phyloP scores from a whole-genome alignment of 2,797 vertebrate genomes.

The Rhodeus uyekii region DNA sequence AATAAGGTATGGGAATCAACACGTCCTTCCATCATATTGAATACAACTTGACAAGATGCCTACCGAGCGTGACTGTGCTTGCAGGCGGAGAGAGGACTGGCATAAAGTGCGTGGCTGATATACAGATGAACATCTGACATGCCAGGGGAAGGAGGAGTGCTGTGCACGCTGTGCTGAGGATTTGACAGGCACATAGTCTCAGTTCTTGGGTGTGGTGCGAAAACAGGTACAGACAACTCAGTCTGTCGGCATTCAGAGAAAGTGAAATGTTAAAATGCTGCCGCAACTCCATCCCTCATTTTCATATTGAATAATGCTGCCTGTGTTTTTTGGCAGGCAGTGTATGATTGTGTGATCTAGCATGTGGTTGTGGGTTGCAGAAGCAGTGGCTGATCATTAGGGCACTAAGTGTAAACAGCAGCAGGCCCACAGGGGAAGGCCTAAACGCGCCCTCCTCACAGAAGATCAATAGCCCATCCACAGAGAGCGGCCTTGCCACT shows the following conservation, averaged over 20 bases:
- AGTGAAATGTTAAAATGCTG: constrained; percentile 29
- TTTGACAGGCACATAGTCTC: constrained; percentile 27
- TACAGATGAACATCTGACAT: constrained; percentile 44
- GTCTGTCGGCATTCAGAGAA: constrained; percentile 18
- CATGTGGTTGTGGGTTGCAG: constrained; percentile 1
- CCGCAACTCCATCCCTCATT: constrained; percentile 14
- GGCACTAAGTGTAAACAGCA: constrained; percentile 19
- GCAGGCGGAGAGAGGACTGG: constrained; percentile 35
- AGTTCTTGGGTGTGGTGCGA: constrained; percentile 39
- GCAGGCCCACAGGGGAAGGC: constrained; percentile 15
- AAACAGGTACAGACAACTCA: constrained; percentile 50
- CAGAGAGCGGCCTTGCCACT: not conserved
- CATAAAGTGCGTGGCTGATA: constrained; percentile 38
- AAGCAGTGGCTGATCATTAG: constrained; percentile 11
- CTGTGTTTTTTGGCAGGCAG: not conserved
- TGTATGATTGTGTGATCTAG: constrained; percentile 7
- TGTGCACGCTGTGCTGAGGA: constrained; percentile 1
- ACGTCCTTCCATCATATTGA: constrained; percentile 19
- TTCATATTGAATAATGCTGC: constrained; percentile 7
- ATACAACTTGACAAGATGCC: constrained; percentile 31
- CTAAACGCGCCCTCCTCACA: not conserved
- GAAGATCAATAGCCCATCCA: constrained; percentile 11
- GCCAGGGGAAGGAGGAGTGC: constrained; percentile 22
- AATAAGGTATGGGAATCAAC: constrained; percentile 32
- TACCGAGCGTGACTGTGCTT: constrained; percentile 44